These are phyloP conservation scores for Drosophila santomea DNA, from an alignment of 1,140 invertebrate genomes.

Conservation along the genomic window DNA sequence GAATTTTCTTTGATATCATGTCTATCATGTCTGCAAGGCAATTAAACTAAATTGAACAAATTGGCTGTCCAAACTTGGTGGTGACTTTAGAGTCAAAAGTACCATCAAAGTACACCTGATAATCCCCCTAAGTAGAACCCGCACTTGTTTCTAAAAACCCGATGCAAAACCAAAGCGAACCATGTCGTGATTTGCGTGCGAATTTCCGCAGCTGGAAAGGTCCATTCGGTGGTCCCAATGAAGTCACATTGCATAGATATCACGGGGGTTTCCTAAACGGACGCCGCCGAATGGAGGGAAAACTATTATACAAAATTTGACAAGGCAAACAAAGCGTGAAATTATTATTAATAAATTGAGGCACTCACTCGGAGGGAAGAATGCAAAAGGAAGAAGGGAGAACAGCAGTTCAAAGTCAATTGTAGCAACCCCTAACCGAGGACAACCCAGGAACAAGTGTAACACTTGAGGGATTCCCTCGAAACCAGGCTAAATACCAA, in stretches of 20 bases:
- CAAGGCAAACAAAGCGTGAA: conserved; percentile 80
- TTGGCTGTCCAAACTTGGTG: background rate
- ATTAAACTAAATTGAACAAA: background rate
- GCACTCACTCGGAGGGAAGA: conserved; percentile 23
- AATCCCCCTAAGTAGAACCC: conserved; percentile 50
- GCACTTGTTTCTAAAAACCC: conserved; percentile 45
- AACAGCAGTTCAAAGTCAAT: conserved; percentile 52
- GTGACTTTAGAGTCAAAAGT: conserved; percentile 26
- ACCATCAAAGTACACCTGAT: conserved; percentile 65
- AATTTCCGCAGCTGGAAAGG: conserved; percentile 55
- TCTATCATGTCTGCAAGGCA: too few relatives aligned
- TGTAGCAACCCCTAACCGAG: conserved; percentile 55
- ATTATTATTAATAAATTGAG: conserved; percentile 82
- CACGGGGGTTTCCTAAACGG: conserved; percentile 14
- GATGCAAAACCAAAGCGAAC: conserved; percentile 29
- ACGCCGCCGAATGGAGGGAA: background rate
- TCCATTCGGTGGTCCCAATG: conserved; percentile 29
- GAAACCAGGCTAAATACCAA: conserved; percentile 62
- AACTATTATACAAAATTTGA: conserved; percentile 69
- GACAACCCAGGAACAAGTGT: conserved; percentile 59
- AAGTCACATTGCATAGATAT: conserved; percentile 53
- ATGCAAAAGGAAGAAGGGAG: conserved; percentile 14
- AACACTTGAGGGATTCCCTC: conserved; percentile 42
- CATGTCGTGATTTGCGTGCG: conserved; percentile 60
- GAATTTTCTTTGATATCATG: too few relatives aligned